Conservation (phyloP, 2,888 invertebrate genomes). For the Chrysopilus asiliformis region DNA sequence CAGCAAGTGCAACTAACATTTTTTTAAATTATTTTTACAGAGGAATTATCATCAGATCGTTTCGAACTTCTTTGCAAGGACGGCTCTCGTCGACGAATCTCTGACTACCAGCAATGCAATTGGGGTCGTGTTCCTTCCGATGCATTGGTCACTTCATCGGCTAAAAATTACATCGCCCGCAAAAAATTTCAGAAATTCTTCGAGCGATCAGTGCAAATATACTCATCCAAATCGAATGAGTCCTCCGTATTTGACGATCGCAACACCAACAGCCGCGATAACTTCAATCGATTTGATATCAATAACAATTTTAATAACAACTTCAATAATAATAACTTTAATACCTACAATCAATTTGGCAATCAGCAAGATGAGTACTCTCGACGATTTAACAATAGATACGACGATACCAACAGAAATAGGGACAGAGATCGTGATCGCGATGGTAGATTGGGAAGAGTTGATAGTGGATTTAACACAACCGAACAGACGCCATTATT, state of each 20-base stretch:
- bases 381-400: conserved; percentile 12
- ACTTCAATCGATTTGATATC: conserved; percentile 14
- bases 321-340: conserved; percentile 5
- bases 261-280: conserved; percentile 3
- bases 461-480: conserved; percentile 27
- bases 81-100: conserved; percentile 53
- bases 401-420: conserved; percentile 2
- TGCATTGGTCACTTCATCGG: conserved; percentile 77
- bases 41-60: conserved; percentile 48
- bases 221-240: conserved; percentile 27
- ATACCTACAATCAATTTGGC: conserved; percentile 11
- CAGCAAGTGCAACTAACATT: conserved; percentile 5
- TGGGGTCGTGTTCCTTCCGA: conserved; percentile 79
- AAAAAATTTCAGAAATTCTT: conserved; percentile 51
- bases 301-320: conserved; percentile 21
- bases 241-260: conserved; percentile 11
- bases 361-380: conserved; percentile 2
- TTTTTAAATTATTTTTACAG: conserved; percentile 30
- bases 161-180: conserved; percentile 37
- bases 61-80: conserved; percentile 75
- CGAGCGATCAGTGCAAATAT: conserved; percentile 45
- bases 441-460: conserved; percentile 22
- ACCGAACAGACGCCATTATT: conserved; percentile 22
- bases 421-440: conserved; percentile 10
- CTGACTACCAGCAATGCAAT: conserved; percentile 60